phyloP scores from a whole-genome alignment of 2,888 invertebrate species.

The Drosophila kokeensis region DNA sequence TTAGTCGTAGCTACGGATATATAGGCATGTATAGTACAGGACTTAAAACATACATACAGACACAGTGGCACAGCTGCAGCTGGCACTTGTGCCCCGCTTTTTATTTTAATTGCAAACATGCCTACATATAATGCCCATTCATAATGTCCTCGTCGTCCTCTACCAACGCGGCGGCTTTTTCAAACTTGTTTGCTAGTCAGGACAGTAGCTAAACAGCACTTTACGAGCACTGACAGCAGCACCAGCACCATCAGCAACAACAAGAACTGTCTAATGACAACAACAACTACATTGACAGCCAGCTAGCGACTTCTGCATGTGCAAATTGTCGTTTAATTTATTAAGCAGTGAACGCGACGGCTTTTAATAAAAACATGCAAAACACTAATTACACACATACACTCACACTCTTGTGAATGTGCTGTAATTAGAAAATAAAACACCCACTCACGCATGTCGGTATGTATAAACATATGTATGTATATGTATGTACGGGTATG shows the following conservation, averaged over 20 bases:
- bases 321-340: constrained; percentile 80
- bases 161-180: constrained; percentile 25
- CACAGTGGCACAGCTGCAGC: constrained; percentile 31
- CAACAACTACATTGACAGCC: constrained; percentile 51
- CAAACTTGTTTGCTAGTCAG: constrained; percentile 48
- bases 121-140: constrained; percentile 56
- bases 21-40: background rate
- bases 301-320: constrained; percentile 58
- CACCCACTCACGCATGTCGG: constrained; percentile 38
- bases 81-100: constrained; percentile 63
- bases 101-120: constrained; percentile 76
- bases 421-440: constrained; percentile 73
- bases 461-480: background rate
- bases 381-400: constrained; percentile 70
- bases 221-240: constrained; percentile 55
- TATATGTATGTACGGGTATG: background rate
- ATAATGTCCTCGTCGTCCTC: constrained; percentile 56
- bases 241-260: constrained; percentile 23
- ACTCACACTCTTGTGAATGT: constrained; percentile 12
- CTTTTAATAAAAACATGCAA: constrained; percentile 75
- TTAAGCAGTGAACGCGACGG: constrained; percentile 66
- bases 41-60: background rate
- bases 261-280: constrained; percentile 49
- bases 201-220: constrained; percentile 54
- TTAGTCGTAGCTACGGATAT: constrained; percentile 18